Evolutionary conservation across 2,113 vertebrate genomes (phyloP), one percentile per base, ranked within the genome.

Genomic region (Thunnus thynnus): DNA sequence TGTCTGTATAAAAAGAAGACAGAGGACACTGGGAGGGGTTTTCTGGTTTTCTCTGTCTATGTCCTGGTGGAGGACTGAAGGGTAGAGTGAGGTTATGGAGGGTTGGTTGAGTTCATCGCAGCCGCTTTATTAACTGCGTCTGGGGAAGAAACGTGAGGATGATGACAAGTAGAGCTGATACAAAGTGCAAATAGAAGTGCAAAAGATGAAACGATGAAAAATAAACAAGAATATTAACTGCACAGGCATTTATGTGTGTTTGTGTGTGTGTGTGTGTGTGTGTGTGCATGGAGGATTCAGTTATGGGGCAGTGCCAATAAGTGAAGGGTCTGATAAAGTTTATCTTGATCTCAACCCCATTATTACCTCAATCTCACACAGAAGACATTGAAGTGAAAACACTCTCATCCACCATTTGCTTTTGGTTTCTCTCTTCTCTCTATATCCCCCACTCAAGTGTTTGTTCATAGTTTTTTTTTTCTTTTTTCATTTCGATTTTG

Each of bases 331-430:
- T 67, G 86, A 91, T 88, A 76, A 92, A 82, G 80, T 85, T 88
- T 83, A 88, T 88, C 80, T 89, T 73, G 44, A 88, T 84, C 81
- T 84, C 82, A 82, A 57, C 66, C 74, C 67, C 77, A 88, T 88
- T 86, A 88, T 88, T 86, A 78, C 55, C 73, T 89, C 67, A 72
- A 55, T 89, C 69, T 88, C 70, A 56, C 76, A 74, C 41, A 22
- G 72, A 71, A 64, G 62, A 75, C 55, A 48, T 5, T 80, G 14
- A 25, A 68, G 60, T 17, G 8, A 71, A 36, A 63, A 64, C 46
- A 16, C 22, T 56, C 46, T 46, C 75, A 47, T 8, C 46, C 36
- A 18, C 54, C 55, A 69, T 60, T 65, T 66, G 54, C 54, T 60
- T 17, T 27, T n/a, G 3, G 18, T 18, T 17, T 57, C 27, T 71